Conservation (phyloP, 1,140 invertebrate species). For the Nephotettix cincticeps region DNA sequence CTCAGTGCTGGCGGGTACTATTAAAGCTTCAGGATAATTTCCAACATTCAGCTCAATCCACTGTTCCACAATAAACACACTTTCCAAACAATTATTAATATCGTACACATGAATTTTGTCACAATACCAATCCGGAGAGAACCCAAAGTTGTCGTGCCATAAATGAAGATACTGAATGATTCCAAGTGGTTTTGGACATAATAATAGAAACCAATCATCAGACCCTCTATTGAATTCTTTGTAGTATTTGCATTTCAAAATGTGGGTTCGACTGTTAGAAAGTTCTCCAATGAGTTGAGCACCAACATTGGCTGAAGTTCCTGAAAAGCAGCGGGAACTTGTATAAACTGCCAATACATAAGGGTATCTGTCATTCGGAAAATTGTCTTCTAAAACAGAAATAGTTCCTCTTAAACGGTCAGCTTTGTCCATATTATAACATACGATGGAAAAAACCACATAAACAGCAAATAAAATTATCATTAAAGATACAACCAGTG, state of each 20-base stretch:
- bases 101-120: not conserved
- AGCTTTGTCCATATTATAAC: not conserved
- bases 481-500: not conserved
- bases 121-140: not conserved
- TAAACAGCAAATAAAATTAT: not conserved
- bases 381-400: not conserved
- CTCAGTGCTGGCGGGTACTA: too few species aligned
- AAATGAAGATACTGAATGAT: not conserved
- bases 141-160: not conserved
- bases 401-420: not conserved
- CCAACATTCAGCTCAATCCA: not conserved
- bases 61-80: not conserved
- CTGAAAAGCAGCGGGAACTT: not conserved
- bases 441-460: not conserved
- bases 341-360: not conserved
- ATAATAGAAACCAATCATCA: slow-evolving; percentile 2
- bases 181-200: not conserved
- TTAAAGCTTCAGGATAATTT: too few species aligned
- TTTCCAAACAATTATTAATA: not conserved
- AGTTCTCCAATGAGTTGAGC: not conserved
- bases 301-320: not conserved
- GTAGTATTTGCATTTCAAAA: not conserved
- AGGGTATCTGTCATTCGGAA: not conserved
- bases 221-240: not conserved
- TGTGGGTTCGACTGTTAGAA: not conserved